phyloP scores from a whole-genome alignment of 2,113 vertebrate species.

The Nerophis ophidion region DNA sequence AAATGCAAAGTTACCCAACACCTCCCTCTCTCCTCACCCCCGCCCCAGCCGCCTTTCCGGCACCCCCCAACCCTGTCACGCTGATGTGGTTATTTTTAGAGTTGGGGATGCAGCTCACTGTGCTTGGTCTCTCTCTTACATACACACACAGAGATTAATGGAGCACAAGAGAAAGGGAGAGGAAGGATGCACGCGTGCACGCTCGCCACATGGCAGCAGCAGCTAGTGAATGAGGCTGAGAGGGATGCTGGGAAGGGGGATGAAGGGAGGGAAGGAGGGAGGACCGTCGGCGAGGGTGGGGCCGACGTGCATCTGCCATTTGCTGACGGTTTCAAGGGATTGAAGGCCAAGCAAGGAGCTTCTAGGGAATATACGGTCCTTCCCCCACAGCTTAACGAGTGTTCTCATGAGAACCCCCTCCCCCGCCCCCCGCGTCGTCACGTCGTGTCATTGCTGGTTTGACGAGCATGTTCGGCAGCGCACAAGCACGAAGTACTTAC shows the following conservation, averaged over 20 bases:
- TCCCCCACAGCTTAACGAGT: slow-evolving; percentile 19
- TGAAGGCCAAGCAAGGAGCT: not conserved
- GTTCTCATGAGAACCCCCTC: not conserved
- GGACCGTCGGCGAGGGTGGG: slow-evolving; percentile 19
- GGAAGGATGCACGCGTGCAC: slow-evolving; percentile 62
- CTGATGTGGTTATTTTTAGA: slow-evolving; percentile 75
- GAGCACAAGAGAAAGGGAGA: slow-evolving; percentile 65
- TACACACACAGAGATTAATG: slow-evolving; percentile 68
- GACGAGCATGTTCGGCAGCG: no score
- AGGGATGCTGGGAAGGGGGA: slow-evolving; percentile 33
- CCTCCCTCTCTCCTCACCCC: slow-evolving; percentile 12
- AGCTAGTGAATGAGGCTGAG: slow-evolving; percentile 41
- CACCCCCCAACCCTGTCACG: slow-evolving; percentile 47
- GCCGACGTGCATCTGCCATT: slow-evolving; percentile 32
- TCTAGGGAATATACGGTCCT: slow-evolving; percentile 5
- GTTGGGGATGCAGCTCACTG: slow-evolving; percentile 64
- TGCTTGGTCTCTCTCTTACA: slow-evolving; percentile 31
- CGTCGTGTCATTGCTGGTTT: no score
- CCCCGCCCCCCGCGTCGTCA: no score
- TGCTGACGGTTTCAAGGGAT: slow-evolving; percentile 16
- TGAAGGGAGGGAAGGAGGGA: slow-evolving; percentile 26
- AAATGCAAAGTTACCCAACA: slow-evolving; percentile 1
- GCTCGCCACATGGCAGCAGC: slow-evolving; percentile 60
- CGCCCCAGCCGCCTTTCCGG: slow-evolving; percentile 1
- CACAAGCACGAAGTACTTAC: no score